Evolutionary conservation across 2,797 vertebrate species (phyloP).

Genomic region (Takifugu rubripes): DNA sequence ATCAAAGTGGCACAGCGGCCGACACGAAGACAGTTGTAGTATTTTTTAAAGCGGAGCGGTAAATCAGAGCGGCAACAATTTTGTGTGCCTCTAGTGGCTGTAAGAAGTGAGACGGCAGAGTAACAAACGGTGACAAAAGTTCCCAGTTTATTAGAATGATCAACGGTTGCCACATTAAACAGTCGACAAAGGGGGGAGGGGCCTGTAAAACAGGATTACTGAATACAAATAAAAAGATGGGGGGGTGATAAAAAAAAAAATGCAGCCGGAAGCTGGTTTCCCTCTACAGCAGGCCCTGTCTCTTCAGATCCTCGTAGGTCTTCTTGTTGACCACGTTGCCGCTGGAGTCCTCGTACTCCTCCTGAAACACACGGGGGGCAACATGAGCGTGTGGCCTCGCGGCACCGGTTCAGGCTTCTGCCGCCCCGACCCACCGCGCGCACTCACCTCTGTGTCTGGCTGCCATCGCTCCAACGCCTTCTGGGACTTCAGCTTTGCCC

Average conservation of each 20-base stretch:
- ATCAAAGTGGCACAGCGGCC: background rate
- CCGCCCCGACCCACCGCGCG: background rate
- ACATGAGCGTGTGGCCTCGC: background rate
- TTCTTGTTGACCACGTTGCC: slow-evolving; percentile 99
- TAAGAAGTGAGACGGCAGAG: background rate
- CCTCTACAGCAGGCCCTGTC: slow-evolving; percentile 89
- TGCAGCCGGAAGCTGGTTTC: background rate
- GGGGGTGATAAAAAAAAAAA: slow-evolving; percentile 42
- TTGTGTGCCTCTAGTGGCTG: background rate
- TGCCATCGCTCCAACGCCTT: slow-evolving; percentile 96
- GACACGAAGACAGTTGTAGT: background rate
- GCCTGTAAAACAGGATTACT: slow-evolving; percentile 39
- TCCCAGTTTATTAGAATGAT: slow-evolving; percentile 56
- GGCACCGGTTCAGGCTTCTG: rapidly evolving
- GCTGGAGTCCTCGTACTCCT: slow-evolving; percentile 97
- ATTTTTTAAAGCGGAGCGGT: background rate
- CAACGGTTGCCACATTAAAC: slow-evolving; percentile 34
- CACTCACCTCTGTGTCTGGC: slow-evolving; percentile 91
- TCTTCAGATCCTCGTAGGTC: slow-evolving; percentile 96
- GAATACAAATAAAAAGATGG: slow-evolving; percentile 48
- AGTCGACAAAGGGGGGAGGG: slow-evolving; percentile 13
- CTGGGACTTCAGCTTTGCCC: slow-evolving; percentile 96
- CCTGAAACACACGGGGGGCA: slow-evolving; percentile 67
- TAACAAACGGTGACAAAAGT: slow-evolving; percentile 24
- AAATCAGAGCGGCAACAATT: background rate